Evolutionary conservation across 2,113 vertebrate genomes (phyloP).

Genomic region (Anthoscopus minutus): DNA sequence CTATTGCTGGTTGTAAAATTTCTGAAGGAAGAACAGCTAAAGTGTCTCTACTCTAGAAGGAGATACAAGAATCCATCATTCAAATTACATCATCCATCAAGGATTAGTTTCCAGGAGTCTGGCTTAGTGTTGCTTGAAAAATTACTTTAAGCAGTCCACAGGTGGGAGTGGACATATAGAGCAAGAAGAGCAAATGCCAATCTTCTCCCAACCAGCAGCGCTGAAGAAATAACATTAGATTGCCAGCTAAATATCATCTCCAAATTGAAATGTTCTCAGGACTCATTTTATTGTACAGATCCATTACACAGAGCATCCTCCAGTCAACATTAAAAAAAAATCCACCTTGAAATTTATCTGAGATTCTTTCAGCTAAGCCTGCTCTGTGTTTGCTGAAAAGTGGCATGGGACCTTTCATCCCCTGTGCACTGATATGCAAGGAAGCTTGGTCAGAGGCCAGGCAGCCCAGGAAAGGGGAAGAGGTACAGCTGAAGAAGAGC

Average conservation of each 20-base stretch:
- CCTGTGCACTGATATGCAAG: background rate
- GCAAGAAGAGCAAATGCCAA: background rate
- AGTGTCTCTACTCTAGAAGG: background rate
- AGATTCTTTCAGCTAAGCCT: background rate
- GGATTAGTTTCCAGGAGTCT: background rate
- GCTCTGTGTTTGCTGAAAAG: background rate
- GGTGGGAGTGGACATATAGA: background rate
- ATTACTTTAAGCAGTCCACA: background rate
- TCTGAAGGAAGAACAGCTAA: background rate
- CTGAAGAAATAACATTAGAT: background rate
- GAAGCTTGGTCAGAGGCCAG: background rate
- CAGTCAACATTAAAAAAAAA: background rate
- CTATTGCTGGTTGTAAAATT: slow-evolving; percentile 24
- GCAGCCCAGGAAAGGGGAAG: background rate
- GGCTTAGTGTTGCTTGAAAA: background rate
- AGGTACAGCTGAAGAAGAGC: background rate
- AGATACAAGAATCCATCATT: background rate
- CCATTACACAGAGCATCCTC: background rate
- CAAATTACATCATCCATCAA: slow-evolving; percentile 11
- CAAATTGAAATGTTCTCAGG: background rate
- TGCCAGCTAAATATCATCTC: background rate
- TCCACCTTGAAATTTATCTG: background rate
- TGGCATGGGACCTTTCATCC: background rate
- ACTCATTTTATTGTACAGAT: background rate
- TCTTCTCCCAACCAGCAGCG: background rate